phyloP scores from a whole-genome alignment of 2,797 vertebrate genomes.

The Pipistrellus kuhlii region DNA sequence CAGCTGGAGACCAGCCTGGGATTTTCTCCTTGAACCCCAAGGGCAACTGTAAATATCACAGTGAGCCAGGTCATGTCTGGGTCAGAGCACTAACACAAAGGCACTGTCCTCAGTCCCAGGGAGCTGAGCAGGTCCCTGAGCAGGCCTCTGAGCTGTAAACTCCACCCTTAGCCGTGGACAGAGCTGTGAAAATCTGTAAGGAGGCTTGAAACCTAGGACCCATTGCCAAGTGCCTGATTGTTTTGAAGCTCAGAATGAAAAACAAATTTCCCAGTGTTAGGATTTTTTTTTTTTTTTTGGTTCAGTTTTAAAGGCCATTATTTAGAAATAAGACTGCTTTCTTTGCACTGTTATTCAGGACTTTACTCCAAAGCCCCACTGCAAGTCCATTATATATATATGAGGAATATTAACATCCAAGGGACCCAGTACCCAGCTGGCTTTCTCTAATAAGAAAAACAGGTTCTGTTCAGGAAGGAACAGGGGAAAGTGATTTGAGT shows the following conservation, averaged over 20 bases:
- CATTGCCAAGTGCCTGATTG: not conserved
- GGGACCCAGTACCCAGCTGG: not conserved
- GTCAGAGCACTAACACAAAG: not conserved
- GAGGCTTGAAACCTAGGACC: not conserved
- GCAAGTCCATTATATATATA: constrained; percentile 8
- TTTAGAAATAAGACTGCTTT: not conserved
- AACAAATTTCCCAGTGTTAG: not conserved
- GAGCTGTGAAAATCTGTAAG: not conserved
- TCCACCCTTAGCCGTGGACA: too few relatives aligned
- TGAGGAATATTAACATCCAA: too few relatives aligned
- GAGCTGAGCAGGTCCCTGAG: not conserved
- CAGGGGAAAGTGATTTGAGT: not conserved
- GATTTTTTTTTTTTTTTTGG: not conserved
- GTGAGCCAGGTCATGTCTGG: not conserved
- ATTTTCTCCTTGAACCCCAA: not conserved
- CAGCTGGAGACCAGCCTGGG: not conserved
- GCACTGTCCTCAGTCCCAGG: not conserved
- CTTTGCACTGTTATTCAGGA: not conserved
- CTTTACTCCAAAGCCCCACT: not conserved
- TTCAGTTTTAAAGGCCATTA: not conserved
- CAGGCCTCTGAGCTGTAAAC: not conserved
- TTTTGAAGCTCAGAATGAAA: not conserved
- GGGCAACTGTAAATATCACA: not conserved
- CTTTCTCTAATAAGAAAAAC: constrained; percentile 6
- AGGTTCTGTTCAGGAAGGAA: not conserved